Evolutionary conservation across 2,888 invertebrate species (phyloP).

Genomic region (Noctua janthe): DNA sequence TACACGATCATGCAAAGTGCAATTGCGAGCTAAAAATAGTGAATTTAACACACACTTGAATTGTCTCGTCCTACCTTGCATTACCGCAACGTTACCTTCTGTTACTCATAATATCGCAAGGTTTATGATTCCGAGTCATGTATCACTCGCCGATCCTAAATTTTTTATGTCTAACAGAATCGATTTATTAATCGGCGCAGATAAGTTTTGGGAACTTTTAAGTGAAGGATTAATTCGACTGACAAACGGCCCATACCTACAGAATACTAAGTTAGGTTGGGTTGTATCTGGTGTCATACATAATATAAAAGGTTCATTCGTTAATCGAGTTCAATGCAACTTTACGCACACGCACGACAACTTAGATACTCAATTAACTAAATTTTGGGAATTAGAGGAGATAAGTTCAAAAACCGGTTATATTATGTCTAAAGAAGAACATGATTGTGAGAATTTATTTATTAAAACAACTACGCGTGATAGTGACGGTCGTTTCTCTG

Average conservation of each 20-base stretch:
- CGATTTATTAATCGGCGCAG: slow-evolving; percentile 9
- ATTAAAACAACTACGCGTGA: slow-evolving; percentile 4
- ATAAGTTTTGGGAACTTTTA: slow-evolving; percentile 19
- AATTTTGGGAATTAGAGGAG: slow-evolving; percentile 6
- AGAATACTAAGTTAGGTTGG: slow-evolving; percentile 22
- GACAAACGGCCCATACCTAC: background rate
- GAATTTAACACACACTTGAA: background rate
- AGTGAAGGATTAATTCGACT: slow-evolving; percentile 4
- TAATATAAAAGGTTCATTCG: background rate
- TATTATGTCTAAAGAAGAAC: background rate
- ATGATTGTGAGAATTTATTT: slow-evolving; percentile 6
- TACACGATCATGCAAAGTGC: slow-evolving; percentile 1
- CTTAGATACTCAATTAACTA: slow-evolving; percentile 1
- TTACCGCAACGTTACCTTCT: no score
- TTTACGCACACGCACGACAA: slow-evolving; percentile 4
- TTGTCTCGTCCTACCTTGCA: no score
- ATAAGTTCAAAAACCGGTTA: background rate
- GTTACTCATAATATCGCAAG: background rate
- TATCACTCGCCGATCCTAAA: slow-evolving; percentile 1
- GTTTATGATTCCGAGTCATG: background rate
- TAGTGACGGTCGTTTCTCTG: slow-evolving; percentile 9
- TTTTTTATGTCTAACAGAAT: background rate
- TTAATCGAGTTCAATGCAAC: slow-evolving; percentile 9
- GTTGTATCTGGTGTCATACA: slow-evolving; percentile 11
- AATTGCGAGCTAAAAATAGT: slow-evolving; percentile 1